Evolutionary conservation across 2,113 vertebrate species (phyloP).

Genomic region (Scatophagus argus): DNA sequence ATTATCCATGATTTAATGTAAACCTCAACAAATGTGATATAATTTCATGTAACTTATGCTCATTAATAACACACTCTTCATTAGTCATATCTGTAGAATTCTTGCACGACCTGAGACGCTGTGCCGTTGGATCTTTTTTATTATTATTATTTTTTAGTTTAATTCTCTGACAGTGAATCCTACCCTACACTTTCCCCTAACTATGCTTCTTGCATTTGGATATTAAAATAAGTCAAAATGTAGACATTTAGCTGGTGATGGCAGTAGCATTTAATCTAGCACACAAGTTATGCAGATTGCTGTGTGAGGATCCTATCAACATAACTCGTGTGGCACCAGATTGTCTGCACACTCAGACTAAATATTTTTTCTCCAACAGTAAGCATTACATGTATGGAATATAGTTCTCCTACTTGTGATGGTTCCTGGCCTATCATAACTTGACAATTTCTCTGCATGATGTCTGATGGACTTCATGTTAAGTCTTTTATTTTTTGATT

Average conservation of each 20-base stretch:
- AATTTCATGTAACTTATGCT: not conserved
- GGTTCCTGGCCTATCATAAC: slow-evolving; percentile 42
- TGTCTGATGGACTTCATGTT: slow-evolving; percentile 28
- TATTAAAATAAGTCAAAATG: slow-evolving; percentile 64
- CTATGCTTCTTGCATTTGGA: slow-evolving; percentile 37
- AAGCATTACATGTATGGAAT: slow-evolving; percentile 28
- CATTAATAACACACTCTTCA: not conserved
- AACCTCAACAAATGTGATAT: slow-evolving; percentile 11
- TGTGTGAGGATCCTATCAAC: slow-evolving; percentile 28
- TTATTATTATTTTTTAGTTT: slow-evolving; percentile 41
- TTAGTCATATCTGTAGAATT: slow-evolving; percentile 4
- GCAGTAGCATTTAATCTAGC: slow-evolving; percentile 32
- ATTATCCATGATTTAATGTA: slow-evolving; percentile 5
- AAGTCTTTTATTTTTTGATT: slow-evolving; percentile 11
- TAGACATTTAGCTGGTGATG: slow-evolving; percentile 43
- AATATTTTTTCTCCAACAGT: slow-evolving; percentile 20
- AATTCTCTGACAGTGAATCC: slow-evolving; percentile 57
- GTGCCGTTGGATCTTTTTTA: slow-evolving; percentile 37
- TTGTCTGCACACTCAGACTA: slow-evolving; percentile 25
- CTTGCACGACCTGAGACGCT: slow-evolving; percentile 28
- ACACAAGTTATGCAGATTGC: slow-evolving; percentile 27
- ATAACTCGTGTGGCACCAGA: slow-evolving; percentile 30
- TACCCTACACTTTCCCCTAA: slow-evolving; percentile 2
- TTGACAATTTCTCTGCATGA: slow-evolving; percentile 48
- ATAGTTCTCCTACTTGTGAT: slow-evolving; percentile 33